A percentile compares a stretch with the other conserved stretches of the same genome.
These are phyloP conservation scores for Polydrusus pterygomalis DNA, from an alignment of 2,888 invertebrate species.

Conservation along the genomic window DNA sequence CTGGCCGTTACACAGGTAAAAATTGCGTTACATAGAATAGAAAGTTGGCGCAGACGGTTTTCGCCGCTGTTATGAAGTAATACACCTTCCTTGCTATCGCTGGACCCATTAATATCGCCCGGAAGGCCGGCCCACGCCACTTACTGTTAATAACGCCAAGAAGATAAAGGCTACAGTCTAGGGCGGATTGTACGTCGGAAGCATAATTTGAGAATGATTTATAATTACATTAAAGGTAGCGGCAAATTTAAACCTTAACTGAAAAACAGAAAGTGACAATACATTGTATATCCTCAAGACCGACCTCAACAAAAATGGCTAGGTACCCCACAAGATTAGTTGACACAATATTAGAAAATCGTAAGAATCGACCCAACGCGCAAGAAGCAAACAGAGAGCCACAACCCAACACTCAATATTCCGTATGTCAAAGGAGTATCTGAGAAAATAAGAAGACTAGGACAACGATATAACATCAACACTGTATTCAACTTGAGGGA, in stretches of 20 bases:
- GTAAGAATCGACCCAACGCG: no score
- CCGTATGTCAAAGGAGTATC: no score
- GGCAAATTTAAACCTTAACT: not conserved
- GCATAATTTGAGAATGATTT: constrained; percentile 33
- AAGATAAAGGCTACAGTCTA: constrained; percentile 37
- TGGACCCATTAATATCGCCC: constrained; percentile 32
- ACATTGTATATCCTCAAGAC: no score
- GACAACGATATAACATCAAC: no score
- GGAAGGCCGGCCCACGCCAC: constrained; percentile 32
- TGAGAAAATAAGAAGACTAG: no score
- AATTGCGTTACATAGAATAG: not conserved
- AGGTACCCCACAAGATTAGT: no score
- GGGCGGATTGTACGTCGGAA: constrained; percentile 19
- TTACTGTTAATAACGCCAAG: constrained; percentile 40
- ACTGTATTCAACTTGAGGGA: no score
- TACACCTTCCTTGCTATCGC: constrained; percentile 29
- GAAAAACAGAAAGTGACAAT: not conserved
- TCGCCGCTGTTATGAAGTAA: constrained; percentile 17
- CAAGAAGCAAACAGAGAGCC: no score
- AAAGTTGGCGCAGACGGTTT: constrained; percentile 2
- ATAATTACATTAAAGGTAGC: constrained; percentile 19
- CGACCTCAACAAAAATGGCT: no score
- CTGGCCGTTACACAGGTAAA: no score
- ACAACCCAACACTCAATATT: no score
- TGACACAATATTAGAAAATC: no score